Evolutionary conservation across 2,113 vertebrate genomes (phyloP), one percentile per base, ranked within the genome.

Genomic region (Pollachius pollachius): DNA sequence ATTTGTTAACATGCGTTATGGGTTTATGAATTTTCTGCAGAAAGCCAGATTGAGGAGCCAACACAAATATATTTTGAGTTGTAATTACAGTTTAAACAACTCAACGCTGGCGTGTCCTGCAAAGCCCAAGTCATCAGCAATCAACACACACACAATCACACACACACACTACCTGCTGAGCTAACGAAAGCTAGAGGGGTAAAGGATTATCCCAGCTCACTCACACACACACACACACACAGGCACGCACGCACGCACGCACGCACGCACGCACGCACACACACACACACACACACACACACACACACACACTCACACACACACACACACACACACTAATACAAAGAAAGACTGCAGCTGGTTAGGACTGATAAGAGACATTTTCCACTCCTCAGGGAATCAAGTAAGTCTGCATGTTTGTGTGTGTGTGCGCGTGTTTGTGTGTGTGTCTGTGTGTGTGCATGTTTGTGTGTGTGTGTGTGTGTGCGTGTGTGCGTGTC

Each of bases 301-400:
- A 34, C 4, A 34, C 4, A 34, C 30, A 34, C 30, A 34, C 65
- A 68, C 73, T 27, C 72, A 64, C 52, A 66, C 25, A 56, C 56
- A 52, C 60, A 63, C 60, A 19, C 59, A 63, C 60, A 63, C 21
- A 17, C 48, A 30, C 66, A 68, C 66, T 13, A 25, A 68, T 62
- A 34, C 16, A 8, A 71, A 19, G 27, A 23, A 18, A 16, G 58
- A 1, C 82, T 85, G 79, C 76, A 74, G 88, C 87, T 89, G 86
- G 73, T 87, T 81, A 69, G 23, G 63, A 71, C 89, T 85, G 89
- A 90, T 90, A 90, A 90, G 88, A 68, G 78, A 75, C 82, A 83
- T 86, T 82, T 75, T 85, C 71, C 67, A 81, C 74, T 34, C 84
- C 74, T 73, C 62, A 21, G 86, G 81, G 80, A 84, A 80, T 82